Base-by-base conservation (phyloP, 2,113 vertebrate species). In the Leptocoma aspasia region DNA sequence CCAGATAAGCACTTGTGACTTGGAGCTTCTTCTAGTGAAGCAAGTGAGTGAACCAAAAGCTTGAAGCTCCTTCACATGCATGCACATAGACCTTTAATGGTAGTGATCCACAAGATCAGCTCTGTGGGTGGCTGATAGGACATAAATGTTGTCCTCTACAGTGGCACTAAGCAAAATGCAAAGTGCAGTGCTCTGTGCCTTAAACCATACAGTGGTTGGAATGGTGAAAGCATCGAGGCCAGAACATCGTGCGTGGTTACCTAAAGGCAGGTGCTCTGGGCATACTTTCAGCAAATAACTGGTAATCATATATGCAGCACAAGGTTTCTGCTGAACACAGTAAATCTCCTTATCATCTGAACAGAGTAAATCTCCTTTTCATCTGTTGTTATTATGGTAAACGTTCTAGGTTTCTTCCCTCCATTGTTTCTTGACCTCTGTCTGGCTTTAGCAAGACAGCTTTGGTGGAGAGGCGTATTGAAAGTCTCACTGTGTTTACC, bases 211-310 rank as follows among this genome's bases (percentile, higher is more conserved):
- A 45, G 11, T 1, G 6, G 3, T 1, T 60, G 41, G 59, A 59
- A 33, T 4, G n/a, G 12, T 37, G 26, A 52, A 89, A 86, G 27
- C n/a, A 50, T 7, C 5, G 33, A 47, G 81, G n/a, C 15, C n/a
- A 49, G 31, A 49, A 31, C 17, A 15, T 63, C 0, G 1, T 13
- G 16, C 5, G 0, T n/a, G 12, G 20, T 80, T 54, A 30, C 41
- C 54, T 56, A 30, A 72, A 41, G 69, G 24, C 41, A 49, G 50
- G 15, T 70, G 41, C 50, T 78, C 7, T 47, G 6, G 47, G 41
- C 14, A 2, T 60, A 7, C n/a, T 56, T 50, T 54, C n/a, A 85
- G 56, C 41, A 42, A 63, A 35, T 83, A n/a, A 39, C 27, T 26
- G 27, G 15, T 35, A 64, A 21, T 14, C 37, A 18, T 18, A 5